Evolutionary conservation across 2,888 invertebrate genomes (phyloP), one percentile per base, ranked within the genome.

Genomic region (Microctonus brassicae): DNA sequence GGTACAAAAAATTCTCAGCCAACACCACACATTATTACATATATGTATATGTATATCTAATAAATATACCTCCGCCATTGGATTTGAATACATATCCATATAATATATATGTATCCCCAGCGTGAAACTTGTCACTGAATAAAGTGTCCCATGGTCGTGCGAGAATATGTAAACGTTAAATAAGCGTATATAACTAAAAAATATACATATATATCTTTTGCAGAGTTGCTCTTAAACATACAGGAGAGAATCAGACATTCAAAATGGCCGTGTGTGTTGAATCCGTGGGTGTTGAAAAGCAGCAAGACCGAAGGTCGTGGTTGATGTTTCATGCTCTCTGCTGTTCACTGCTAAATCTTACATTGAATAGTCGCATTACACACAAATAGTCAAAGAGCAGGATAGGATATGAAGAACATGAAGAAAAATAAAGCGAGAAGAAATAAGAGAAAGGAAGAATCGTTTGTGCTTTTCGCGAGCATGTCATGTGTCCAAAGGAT

Each of bases 81-180:
- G 26, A n/a, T 33, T 29, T 20, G 9, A 17, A 47, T 20, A 47
- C 17, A 47, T 7, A 47, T 20, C 17, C 17, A 47, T 7, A 7
- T 2, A 13, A 17, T 33, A 6, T 24, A 24, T 13, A 26, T 55
- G 24, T 24, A 22, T 67, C 36, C 60, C 62, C 77, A 76, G 78
- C 78, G 78, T 75, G 76, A 78, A 78, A 78, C 78, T 78, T 79
- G 79, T 80, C 79, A 78, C 78, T 76, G 77, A 73, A 77, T 78
- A 78, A 79, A 80, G 53, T 72, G 73, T 73, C 73, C 70, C 70
- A 71, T 72, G 73, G 76, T 70, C 69, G 70, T 69, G 64, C 74
- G 75, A 74, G 60, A 73, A 63, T 63, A 67, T 13, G 55, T 52
- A 55, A 65, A 58, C 39, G 39, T 29, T 33, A 55, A 63, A 69